Evolutionary conservation across 2,888 invertebrate genomes (phyloP).

Genomic region (Peribatodes rhomboidaria): DNA sequence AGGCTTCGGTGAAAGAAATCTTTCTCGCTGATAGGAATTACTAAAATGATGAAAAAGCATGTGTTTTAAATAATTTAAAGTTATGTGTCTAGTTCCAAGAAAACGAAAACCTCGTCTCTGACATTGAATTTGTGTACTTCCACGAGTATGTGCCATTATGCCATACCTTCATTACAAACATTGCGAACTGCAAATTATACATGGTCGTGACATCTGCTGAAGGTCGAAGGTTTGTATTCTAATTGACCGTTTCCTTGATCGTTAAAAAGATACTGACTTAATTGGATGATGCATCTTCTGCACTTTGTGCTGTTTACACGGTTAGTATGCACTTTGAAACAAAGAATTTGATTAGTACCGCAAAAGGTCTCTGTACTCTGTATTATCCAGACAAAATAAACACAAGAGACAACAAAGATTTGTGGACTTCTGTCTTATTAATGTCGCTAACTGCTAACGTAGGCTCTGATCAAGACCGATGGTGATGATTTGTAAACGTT

Average conservation of each 20-base stretch:
- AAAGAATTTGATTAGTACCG: not conserved
- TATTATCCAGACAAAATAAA: too few relatives aligned
- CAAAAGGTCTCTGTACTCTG: too few relatives aligned
- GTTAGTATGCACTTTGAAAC: not conserved
- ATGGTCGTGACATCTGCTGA: slow-evolving; percentile 18
- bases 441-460: too few relatives aligned
- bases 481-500: too few relatives aligned
- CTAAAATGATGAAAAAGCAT: too few relatives aligned
- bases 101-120: not conserved
- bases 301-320: slow-evolving; percentile 5
- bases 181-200: slow-evolving; percentile 4
- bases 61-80: too few relatives aligned
- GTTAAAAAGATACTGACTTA: slow-evolving; percentile 10
- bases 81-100: not conserved
- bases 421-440: too few relatives aligned
- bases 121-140: not conserved
- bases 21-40: too few relatives aligned
- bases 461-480: too few relatives aligned
- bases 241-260: slow-evolving; percentile 30
- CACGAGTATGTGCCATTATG: not conserved
- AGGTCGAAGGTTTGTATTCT: slow-evolving; percentile 17
- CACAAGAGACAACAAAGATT: too few relatives aligned
- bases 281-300: slow-evolving; percentile 31
- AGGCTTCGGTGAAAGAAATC: too few relatives aligned
- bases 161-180: not conserved